Evolutionary conservation across 2,888 invertebrate species (phyloP).

Genomic region (Aleiodes leptofemur): DNA sequence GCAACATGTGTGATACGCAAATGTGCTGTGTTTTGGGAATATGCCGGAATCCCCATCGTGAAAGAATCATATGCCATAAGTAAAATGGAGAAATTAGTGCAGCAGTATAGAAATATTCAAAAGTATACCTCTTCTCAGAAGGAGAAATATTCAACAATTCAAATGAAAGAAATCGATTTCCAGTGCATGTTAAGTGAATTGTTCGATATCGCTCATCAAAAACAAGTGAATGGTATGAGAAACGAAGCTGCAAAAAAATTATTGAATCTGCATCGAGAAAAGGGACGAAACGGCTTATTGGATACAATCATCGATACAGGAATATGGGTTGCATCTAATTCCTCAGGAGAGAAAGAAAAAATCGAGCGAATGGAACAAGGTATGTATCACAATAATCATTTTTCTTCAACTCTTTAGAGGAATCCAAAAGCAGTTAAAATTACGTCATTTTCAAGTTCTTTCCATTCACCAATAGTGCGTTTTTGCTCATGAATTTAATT

Average conservation of each 20-base stretch:
- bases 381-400: too few species aligned
- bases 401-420: too few species aligned
- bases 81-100: background rate
- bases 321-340: too few species aligned
- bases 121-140: background rate
- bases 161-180: background rate
- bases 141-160: too few species aligned
- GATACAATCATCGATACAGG: background rate
- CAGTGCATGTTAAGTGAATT: background rate
- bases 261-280: background rate
- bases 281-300: background rate
- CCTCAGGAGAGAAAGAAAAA: too few species aligned
- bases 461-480: too few species aligned
- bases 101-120: background rate
- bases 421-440: too few species aligned
- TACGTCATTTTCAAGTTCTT: too few species aligned
- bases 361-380: too few species aligned
- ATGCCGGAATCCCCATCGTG: background rate
- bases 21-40: conserved; percentile 6
- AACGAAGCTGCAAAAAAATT: background rate
- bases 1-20: background rate
- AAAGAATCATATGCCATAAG: background rate
- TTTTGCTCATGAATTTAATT: too few species aligned
- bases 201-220: conserved; percentile 8
- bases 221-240: background rate